These are phyloP conservation scores for Pantala flavescens DNA, from an alignment of 1,140 invertebrate species.

Conservation along the genomic window DNA sequence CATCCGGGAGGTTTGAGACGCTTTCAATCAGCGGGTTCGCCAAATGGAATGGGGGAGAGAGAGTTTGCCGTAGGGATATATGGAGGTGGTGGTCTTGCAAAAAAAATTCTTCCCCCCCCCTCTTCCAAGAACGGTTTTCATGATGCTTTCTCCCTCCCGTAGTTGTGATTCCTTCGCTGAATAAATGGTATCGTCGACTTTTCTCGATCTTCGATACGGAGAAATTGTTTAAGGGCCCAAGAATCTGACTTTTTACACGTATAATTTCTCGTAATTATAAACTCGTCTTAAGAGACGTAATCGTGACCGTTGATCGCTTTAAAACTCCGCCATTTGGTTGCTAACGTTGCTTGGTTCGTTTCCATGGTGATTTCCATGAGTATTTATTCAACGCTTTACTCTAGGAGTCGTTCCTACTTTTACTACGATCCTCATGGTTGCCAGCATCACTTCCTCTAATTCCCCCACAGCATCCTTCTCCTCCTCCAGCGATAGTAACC, in stretches of 20 bases:
- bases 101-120: background rate
- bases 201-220: background rate
- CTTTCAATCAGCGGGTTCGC: background rate
- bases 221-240: too few species aligned
- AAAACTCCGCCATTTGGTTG: too few species aligned
- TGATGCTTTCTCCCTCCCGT: too few species aligned
- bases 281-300: too few species aligned
- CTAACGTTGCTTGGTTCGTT: too few species aligned
- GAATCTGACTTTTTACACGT: too few species aligned
- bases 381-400: background rate
- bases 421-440: background rate
- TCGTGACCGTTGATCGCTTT: too few species aligned
- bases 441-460: background rate
- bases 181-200: background rate
- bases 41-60: background rate
- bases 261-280: too few species aligned
- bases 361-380: too few species aligned
- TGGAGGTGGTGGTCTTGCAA: background rate
- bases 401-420: background rate
- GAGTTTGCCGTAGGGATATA: background rate
- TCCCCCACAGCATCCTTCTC: background rate
- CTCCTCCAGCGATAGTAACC: background rate
- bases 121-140: background rate
- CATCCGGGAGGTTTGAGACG: slow-evolving; percentile 6
- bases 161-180: background rate